Conservation (phyloP, 2,113 vertebrate species). For the Tupaia chinensis region DNA sequence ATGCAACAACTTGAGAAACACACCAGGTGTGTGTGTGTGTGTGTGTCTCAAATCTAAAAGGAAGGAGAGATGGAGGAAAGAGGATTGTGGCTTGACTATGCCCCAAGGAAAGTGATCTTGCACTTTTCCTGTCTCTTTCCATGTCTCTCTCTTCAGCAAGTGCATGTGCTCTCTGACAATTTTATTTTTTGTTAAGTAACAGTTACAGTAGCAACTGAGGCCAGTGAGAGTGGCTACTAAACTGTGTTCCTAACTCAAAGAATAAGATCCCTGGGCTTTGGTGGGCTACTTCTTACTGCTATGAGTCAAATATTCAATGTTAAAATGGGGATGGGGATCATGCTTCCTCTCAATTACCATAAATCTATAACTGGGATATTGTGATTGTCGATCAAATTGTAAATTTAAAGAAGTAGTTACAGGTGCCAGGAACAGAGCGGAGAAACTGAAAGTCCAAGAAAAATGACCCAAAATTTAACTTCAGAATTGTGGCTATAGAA, state of each 20-base stretch:
- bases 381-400: neutral
- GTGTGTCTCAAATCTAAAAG: too few relatives aligned
- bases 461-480: neutral
- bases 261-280: neutral
- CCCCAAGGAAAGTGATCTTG: too few relatives aligned
- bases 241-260: neutral
- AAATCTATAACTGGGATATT: neutral
- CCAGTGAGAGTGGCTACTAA: neutral
- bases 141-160: too few relatives aligned
- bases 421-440: neutral
- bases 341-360: neutral
- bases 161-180: too few relatives aligned
- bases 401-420: neutral
- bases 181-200: neutral
- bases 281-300: neutral
- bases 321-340: neutral
- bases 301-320: neutral
- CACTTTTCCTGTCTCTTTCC: too few relatives aligned
- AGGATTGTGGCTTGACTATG: too few relatives aligned
- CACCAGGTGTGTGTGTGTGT: too few relatives aligned
- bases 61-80: too few relatives aligned
- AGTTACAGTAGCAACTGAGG: neutral
- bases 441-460: neutral
- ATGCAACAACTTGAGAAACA: too few relatives aligned
- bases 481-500: neutral